phyloP scores from a whole-genome alignment of 2,888 invertebrate genomes.

The Nematopogon swammerdamellus region DNA sequence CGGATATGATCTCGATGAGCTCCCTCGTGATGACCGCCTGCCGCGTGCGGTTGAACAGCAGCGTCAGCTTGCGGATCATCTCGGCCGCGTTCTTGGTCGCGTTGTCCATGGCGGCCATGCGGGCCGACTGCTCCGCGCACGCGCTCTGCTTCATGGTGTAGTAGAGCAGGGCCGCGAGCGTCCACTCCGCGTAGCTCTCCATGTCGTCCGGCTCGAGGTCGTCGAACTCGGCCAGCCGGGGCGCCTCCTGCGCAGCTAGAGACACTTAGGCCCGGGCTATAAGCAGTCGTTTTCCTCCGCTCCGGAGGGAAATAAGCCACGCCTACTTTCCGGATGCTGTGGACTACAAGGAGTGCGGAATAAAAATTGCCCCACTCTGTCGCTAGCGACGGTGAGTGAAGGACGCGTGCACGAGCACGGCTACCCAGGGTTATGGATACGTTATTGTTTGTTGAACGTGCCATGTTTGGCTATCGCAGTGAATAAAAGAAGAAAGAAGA shows the following conservation, averaged over 20 bases:
- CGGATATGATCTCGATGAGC: slow-evolving; percentile 88
- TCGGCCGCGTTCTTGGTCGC: slow-evolving; percentile 80
- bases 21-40: slow-evolving; percentile 86
- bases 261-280: too few species aligned
- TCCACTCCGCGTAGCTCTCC: slow-evolving; percentile 70
- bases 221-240: slow-evolving; percentile 66
- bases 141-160: slow-evolving; percentile 75
- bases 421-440: too few species aligned
- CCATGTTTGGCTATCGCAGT: too few species aligned
- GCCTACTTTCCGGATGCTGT: too few species aligned
- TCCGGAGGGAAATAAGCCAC: too few species aligned
- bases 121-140: slow-evolving; percentile 72
- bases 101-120: slow-evolving; percentile 83
- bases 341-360: too few species aligned
- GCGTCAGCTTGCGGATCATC: slow-evolving; percentile 71
- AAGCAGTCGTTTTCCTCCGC: too few species aligned
- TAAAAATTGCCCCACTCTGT: too few species aligned
- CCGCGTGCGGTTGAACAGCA: slow-evolving; percentile 74
- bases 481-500: too few species aligned
- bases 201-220: slow-evolving; percentile 66
- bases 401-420: too few species aligned
- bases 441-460: too few species aligned
- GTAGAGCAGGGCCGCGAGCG: slow-evolving; percentile 65
- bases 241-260: slow-evolving; percentile 30
- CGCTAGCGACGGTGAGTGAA: too few species aligned